phyloP scores from a whole-genome alignment of 1,140 invertebrate genomes.

The Microplitis demolitor region DNA sequence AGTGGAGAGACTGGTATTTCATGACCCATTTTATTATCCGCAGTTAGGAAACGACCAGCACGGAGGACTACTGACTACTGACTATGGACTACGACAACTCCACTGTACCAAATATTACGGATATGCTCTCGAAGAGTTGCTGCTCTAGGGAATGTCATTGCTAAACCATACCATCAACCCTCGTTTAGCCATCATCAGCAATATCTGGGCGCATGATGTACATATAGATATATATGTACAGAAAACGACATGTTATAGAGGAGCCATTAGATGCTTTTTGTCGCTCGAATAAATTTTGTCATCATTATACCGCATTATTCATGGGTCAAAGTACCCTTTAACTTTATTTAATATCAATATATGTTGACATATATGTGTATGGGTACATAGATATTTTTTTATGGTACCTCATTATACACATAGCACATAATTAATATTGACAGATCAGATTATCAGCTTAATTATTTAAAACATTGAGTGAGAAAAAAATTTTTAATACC shows the following conservation, averaged over 20 bases:
- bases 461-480: no score
- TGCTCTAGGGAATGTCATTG: conserved; percentile 9
- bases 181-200: neutral
- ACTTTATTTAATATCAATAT: neutral
- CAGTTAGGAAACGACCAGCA: conserved; percentile 2
- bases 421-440: no score
- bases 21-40: conserved; percentile 26
- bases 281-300: conserved; percentile 17
- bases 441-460: no score
- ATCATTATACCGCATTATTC: conserved; percentile 7
- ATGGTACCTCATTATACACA: neutral
- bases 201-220: no score
- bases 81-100: no score
- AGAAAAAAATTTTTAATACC: no score
- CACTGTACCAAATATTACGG: no score
- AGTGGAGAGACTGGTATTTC: neutral
- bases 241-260: conserved; percentile 22
- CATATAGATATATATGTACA: no score
- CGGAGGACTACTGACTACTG: no score
- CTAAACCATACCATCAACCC: neutral
- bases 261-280: conserved; percentile 22
- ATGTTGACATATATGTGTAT: no score
- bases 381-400: neutral
- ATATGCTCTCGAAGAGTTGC: neutral
- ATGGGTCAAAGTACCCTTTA: neutral